Evolutionary conservation across 2,797 vertebrate genomes (phyloP), one percentile per base, ranked within the genome.

Genomic region (Spinus pinus): DNA sequence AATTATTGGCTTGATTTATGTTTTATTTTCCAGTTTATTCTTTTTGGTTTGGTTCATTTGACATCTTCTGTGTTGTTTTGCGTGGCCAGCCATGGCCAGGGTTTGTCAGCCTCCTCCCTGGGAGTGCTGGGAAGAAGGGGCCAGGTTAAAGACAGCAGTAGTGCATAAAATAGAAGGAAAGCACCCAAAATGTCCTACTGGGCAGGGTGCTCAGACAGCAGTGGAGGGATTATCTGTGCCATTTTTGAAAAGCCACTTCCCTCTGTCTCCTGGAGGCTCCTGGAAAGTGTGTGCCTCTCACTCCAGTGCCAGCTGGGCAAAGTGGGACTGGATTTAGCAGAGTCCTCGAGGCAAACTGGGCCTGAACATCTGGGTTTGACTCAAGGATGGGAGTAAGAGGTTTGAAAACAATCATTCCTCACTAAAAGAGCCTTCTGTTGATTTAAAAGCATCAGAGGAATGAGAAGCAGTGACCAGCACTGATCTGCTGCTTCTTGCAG

Each of bases 1-100:
- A 98, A 92, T 97, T 89, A 79, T 97, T 97, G 97, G 97, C 97
- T 98, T 97, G 97, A 94, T 94, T 97, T 97, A 31, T 51, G 13
- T 74, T 95, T 96, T 81, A 6, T 77, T 90, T 93, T 87, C 57
- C 80, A 75, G 91, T 89, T 86, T 73, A 46, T 83, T 81, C 30
- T 60, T 90, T 94, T 93, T 12, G 69, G 84, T 95, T 96, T 47
- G 69, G 54, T 94, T 93, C 71, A 33, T 86, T 94, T 74, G 49
- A 65, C 91, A 78, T 69, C 23, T 35, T 92, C 23, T 67, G 77
- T 95, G 44, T 86, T 50, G 33, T 74, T 96, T 96, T 88, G 95
- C 70, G 85, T 69, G 97, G 97, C 97, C 97, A 96, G 97, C 97
- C 96, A 89, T 93, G 96, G 88, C 93, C 7, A 7, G 86, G 74